phyloP scores from a whole-genome alignment of 2,888 invertebrate species.

The Leptarthrus brevirostris region DNA sequence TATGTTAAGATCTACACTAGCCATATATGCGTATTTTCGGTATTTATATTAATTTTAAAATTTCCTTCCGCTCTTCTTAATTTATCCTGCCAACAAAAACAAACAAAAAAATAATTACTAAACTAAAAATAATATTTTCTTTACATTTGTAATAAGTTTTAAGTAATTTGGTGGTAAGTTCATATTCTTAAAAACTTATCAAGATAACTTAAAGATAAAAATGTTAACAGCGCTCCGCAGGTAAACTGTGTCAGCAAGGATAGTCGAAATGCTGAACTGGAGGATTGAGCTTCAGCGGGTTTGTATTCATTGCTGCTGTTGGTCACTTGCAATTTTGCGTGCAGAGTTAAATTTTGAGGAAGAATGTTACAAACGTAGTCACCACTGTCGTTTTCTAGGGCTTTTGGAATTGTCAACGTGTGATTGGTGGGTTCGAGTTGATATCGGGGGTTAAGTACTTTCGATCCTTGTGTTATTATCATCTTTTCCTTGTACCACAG shows the following conservation, averaged over 20 bases:
- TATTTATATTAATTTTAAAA: conserved; percentile 35
- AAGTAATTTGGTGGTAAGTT: conserved; percentile 5
- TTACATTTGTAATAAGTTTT: conserved; percentile 10
- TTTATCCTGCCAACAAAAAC: conserved; percentile 43
- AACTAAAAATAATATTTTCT: conserved; percentile 30
- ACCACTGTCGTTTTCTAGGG: conserved; percentile 57
- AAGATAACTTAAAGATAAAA: not conserved
- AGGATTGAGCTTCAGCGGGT: conserved; percentile 57
- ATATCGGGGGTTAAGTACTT: conserved; percentile 56
- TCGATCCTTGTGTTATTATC: conserved; percentile 56
- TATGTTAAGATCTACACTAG: conserved; percentile 27
- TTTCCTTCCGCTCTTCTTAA: conserved; percentile 17
- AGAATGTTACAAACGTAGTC: conserved; percentile 58
- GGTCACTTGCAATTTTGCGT: conserved; percentile 56
- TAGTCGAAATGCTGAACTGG: not conserved
- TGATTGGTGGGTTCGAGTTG: conserved; percentile 55
- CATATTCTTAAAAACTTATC: conserved; percentile 45
- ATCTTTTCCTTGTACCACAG: conserved; percentile 58
- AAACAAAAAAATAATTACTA: conserved; percentile 23
- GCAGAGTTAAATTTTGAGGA: conserved; percentile 56
- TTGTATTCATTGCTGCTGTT: conserved; percentile 59
- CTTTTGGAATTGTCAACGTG: conserved; percentile 58
- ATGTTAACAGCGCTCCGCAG: not conserved
- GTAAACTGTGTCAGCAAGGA: not conserved
- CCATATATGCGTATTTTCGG: not conserved